Conservation (phyloP, 2,888 invertebrate genomes). For the Eustalomyia histrio region DNA sequence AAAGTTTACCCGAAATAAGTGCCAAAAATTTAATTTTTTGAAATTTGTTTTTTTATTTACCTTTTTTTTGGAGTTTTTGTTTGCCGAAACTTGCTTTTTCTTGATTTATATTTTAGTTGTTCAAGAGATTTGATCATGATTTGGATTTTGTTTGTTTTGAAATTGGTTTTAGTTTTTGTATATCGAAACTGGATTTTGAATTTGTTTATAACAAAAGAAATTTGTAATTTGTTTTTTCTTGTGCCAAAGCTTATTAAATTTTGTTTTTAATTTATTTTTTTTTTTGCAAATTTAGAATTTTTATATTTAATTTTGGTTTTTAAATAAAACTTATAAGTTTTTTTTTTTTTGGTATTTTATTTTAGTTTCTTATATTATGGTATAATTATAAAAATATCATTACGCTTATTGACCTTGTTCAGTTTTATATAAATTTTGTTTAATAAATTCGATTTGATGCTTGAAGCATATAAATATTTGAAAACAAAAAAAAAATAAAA, state of each 20-base stretch:
- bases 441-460: slow-evolving; percentile 67
- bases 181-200: slow-evolving; percentile 64
- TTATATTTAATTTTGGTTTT: slow-evolving; percentile 40
- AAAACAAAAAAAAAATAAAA: too few species aligned
- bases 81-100: slow-evolving; percentile 68
- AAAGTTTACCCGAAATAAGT: slow-evolving; percentile 56
- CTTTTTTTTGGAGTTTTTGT: slow-evolving; percentile 64
- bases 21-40: slow-evolving; percentile 63
- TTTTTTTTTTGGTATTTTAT: slow-evolving; percentile 33
- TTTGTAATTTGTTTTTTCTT: slow-evolving; percentile 69
- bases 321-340: slow-evolving; percentile 49
- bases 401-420: slow-evolving; percentile 68
- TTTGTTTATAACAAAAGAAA: slow-evolving; percentile 47
- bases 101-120: slow-evolving; percentile 53
- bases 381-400: slow-evolving; percentile 61
- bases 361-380: slow-evolving; percentile 45
- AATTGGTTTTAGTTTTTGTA: slow-evolving; percentile 60
- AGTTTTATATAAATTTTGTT: slow-evolving; percentile 52
- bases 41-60: slow-evolving; percentile 44
- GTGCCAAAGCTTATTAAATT: slow-evolving; percentile 75
- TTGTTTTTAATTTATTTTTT: slow-evolving; percentile 57
- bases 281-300: slow-evolving; percentile 55
- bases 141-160: slow-evolving; percentile 49
- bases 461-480: slow-evolving; percentile 52
- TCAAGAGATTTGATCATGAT: slow-evolving; percentile 57